Evolutionary conservation across 2,113 vertebrate species (phyloP), one percentile per base, ranked within the genome.

Genomic region (Riparia riparia): DNA sequence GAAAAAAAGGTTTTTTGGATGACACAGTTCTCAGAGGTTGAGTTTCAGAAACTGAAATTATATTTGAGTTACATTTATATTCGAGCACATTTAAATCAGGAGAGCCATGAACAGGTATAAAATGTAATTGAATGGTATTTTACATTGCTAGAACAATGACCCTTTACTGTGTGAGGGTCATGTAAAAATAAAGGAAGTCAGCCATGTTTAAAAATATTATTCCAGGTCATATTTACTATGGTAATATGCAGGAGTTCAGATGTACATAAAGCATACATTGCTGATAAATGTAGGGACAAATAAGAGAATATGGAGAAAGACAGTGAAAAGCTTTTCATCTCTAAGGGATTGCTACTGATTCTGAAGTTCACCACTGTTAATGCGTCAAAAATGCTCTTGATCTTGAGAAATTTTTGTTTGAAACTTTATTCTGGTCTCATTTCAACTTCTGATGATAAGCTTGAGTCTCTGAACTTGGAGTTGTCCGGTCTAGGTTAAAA

Each of bases 71-170:
- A 13, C 37, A 24, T 44, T 51, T 49, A 13, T 81, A 28, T 57
- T 50, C 1, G 3, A 68, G 12, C 14, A 26, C 1, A 0, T 51
- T 57, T 57, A 22, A 54, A 7, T 37, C 42, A 53, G 10, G 3
- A 57, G 53, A 73, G 9, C 1, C 49, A 6, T 56, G 12, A 76
- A 44, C 26, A 82, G 3, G 3, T 51, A 37, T 63, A 86, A 68
- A 16, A 29, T 29, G 20, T n/a, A 80, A 45, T 22, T 44, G 7
- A 4, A 25, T 41, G 32, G 12, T 11, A 56, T 70, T 88, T 85
- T 51, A 10, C 31, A 16, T n/a, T 71, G 63, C 10, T 20, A 31
- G 41, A 58, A 57, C 17, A 28, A 13, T 63, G 28, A 53, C n/a
- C n/a, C 8, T 64, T 78, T 71, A 41, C 3, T 29, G 10, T 41